phyloP scores from a whole-genome alignment of 2,113 vertebrate genomes.

The Cheirogaleus medius region DNA sequence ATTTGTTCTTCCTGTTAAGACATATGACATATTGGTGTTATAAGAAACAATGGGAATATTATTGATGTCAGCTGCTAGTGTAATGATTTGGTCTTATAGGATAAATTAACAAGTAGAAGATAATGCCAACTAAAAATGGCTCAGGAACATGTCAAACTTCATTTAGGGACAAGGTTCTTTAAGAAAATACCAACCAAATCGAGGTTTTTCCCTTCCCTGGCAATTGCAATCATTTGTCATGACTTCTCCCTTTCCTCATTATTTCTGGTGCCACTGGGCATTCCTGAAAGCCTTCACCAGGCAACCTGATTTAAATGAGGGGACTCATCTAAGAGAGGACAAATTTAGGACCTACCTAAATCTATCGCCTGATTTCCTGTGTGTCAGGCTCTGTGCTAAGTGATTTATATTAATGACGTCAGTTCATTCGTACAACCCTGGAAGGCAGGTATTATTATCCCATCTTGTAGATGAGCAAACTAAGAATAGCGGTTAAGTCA shows the following conservation, averaged over 20 bases:
- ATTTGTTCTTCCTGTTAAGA: neutral
- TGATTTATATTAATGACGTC: neutral
- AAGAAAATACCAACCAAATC: neutral
- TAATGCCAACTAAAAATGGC: conserved; percentile 29
- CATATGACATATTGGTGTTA: neutral
- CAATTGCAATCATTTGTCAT: neutral
- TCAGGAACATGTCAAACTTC: conserved; percentile 25
- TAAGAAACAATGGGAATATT: conserved; percentile 11
- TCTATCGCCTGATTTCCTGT: neutral
- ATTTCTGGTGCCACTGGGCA: neutral
- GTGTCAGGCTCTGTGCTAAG: neutral
- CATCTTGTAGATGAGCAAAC: neutral
- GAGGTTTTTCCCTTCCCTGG: neutral
- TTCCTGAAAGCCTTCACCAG: neutral
- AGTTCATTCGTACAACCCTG: neutral
- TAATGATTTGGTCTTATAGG: neutral
- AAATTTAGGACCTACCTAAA: neutral
- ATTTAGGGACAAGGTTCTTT: neutral
- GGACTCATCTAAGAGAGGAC: neutral
- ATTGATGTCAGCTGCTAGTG: neutral
- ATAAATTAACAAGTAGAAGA: conserved; percentile 29
- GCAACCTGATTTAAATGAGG: neutral
- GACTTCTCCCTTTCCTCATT: neutral
- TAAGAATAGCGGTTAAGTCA: neutral
- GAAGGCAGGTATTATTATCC: neutral